Base-by-base conservation (phyloP, 2,888 invertebrate genomes). In the Ypsolopha scabrella region DNA sequence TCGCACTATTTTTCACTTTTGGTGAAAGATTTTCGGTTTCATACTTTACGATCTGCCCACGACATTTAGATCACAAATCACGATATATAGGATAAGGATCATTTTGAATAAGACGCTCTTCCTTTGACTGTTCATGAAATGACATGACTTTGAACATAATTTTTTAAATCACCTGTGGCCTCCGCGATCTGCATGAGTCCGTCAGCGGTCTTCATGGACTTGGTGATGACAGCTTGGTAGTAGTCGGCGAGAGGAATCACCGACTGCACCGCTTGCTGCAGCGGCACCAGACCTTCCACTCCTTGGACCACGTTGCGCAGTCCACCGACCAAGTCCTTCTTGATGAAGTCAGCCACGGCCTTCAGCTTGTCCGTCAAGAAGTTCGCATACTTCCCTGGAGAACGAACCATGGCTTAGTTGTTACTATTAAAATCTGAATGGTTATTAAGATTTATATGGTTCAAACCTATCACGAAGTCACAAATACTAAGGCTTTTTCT, bases 101-200 rank as follows among this genome's bases (percentile, higher is more conserved):
- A n/a, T n/a, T n/a, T n/a, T n/a, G n/a, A n/a, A n/a, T n/a, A n/a
- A n/a, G n/a, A n/a, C n/a, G n/a, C 24, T 24, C 24, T 24, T 24
- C 24, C 4, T 4, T 24, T 24, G 2, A 24, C 24, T 24, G n/a
- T n/a, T n/a, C n/a, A n/a, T n/a, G n/a, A n/a, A n/a, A n/a, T n/a
- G n/a, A n/a, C n/a, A 24, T 24, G 24, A 24, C 24, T 24, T 24
- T 24, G 2, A 24, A 24, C 24, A 24, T 24, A 24, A n/a, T 24
- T 24, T 24, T 4, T 24, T 24, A 24, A 4, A 24, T 2, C 67
- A 89, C 89, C 83, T 58, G 90, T 88, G 51, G 88, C 89, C 72
- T 91, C 90, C 7, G 88, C 83, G 9, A 91, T 86, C 65, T 90
- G 88, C 2, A 77, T 65, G 6, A 92, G 70, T 9, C 85, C 87